Evolutionary conservation across 2,113 vertebrate genomes (phyloP), one percentile per base, ranked within the genome.

Genomic region (Halichoeres trimaculatus): DNA sequence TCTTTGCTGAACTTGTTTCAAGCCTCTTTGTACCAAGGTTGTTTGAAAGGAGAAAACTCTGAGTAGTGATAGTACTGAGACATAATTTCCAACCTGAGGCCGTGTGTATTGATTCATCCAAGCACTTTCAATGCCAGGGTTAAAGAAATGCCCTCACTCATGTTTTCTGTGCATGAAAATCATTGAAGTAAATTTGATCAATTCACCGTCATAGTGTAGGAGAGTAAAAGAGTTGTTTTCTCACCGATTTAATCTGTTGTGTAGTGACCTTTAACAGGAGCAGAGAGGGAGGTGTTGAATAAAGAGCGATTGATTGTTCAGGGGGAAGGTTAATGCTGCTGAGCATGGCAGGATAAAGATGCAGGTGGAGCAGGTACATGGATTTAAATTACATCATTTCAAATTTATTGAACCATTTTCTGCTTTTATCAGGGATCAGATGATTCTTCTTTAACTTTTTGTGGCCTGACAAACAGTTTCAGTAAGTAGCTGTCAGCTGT

Each of bases 231-330:
- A 78, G 72, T 51, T 70, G 80, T 60, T n/a, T 54, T 76, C 67
- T 83, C 38, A 69, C 63, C 59, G 11, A 78, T 85, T 52, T 55
- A 84, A 79, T 81, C 76, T 66, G 20, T 48, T 55, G 57, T 78
- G 64, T 77, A 38, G 80, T 90, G 87, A 90, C 86, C 86, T 88
- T 92, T 79, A 68, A 52, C 55, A 3, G 23, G 70, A 60, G 58
- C 55, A 55, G 30, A 75, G 68, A 66, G 63, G 74, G 68, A 51
- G 67, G 66, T 64, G 73, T 61, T 82, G 74, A 81, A 84, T 89
- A 47, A 86, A 88, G 83, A 63, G 34, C 67, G 43, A 80, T 90
- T 78, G 86, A 91, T 88, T 85, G 60, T 70, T 45, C 35, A 73
- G 61, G 14, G 86, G 14, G 86, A 90, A 82, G 86, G 88, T 83